Evolutionary conservation across 1,140 invertebrate genomes (phyloP).

Genomic region (Pararge aegeria): DNA sequence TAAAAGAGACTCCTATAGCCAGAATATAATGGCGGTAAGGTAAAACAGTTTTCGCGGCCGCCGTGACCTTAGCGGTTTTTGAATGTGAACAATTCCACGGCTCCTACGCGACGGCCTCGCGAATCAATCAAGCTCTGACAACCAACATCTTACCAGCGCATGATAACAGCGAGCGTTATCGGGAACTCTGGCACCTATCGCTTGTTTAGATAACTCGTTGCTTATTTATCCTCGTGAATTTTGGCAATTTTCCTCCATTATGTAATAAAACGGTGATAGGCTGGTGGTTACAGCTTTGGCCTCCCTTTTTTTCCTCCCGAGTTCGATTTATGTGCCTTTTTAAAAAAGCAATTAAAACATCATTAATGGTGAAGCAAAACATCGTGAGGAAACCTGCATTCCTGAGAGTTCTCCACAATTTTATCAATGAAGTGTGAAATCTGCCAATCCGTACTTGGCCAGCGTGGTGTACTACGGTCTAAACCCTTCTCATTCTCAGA

Average conservation of each 20-base stretch:
- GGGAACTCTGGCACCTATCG: constrained; percentile 8
- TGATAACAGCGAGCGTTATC: constrained; percentile 30
- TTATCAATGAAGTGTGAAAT: too few relatives aligned
- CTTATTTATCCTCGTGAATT: not conserved
- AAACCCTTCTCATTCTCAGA: too few relatives aligned
- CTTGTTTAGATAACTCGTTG: constrained; percentile 16
- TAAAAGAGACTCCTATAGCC: not conserved
- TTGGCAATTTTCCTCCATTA: constrained; percentile 2
- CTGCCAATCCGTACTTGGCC: too few relatives aligned
- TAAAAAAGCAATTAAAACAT: too few relatives aligned
- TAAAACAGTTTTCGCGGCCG: constrained; percentile 16
- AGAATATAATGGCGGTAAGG: not conserved
- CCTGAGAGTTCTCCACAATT: too few relatives aligned
- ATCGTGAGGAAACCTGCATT: too few relatives aligned
- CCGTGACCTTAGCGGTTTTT: constrained; percentile 29
- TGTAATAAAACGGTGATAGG: too few relatives aligned
- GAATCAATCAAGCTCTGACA: constrained; percentile 53
- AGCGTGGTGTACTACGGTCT: too few relatives aligned
- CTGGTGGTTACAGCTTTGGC: not conserved
- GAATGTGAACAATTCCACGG: constrained; percentile 49
- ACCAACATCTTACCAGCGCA: constrained; percentile 30
- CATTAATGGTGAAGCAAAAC: too few relatives aligned
- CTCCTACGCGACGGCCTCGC: constrained; percentile 36
- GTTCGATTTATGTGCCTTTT: too few relatives aligned
- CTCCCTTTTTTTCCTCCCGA: too few relatives aligned